Evolutionary conservation across 1,140 invertebrate genomes (phyloP).

Genomic region (Pemphigus obesinymphae): DNA sequence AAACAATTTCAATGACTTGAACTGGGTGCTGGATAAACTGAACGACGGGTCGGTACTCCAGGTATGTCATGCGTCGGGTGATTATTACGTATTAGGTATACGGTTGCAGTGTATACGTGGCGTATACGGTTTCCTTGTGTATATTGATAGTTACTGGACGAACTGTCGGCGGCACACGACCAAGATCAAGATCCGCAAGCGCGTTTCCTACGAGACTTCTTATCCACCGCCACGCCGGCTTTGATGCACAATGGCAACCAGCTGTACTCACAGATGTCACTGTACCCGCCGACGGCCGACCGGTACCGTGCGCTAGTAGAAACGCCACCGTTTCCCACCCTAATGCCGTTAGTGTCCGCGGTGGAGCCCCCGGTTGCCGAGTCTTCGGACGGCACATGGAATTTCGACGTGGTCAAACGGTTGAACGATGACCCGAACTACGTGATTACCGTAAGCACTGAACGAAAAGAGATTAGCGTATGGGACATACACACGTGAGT

Average conservation of each 20-base stretch:
- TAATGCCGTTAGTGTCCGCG: background rate
- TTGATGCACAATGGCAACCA: constrained; percentile 25
- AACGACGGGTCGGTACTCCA: background rate
- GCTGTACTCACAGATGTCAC: constrained; percentile 21
- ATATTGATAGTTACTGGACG: background rate
- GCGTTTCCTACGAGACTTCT: background rate
- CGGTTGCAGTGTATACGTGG: too few relatives aligned
- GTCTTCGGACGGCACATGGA: background rate
- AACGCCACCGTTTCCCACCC: background rate
- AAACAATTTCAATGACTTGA: background rate
- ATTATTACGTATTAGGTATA: too few relatives aligned
- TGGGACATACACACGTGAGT: constrained; percentile 66
- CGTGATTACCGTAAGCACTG: constrained; percentile 67
- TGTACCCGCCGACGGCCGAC: background rate
- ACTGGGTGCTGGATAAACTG: constrained; percentile 14
- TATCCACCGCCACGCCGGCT: background rate
- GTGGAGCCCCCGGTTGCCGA: background rate
- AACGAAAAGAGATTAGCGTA: constrained; percentile 69
- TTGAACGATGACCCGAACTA: constrained; percentile 55
- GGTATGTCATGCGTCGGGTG: background rate
- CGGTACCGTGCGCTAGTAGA: background rate
- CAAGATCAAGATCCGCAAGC: constrained; percentile 4
- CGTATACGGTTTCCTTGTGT: too few relatives aligned
- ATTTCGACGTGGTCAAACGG: constrained; percentile 33
- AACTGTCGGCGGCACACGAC: background rate